Evolutionary conservation across 1,140 invertebrate species (phyloP).

Genomic region (Hormaphis cornu): DNA sequence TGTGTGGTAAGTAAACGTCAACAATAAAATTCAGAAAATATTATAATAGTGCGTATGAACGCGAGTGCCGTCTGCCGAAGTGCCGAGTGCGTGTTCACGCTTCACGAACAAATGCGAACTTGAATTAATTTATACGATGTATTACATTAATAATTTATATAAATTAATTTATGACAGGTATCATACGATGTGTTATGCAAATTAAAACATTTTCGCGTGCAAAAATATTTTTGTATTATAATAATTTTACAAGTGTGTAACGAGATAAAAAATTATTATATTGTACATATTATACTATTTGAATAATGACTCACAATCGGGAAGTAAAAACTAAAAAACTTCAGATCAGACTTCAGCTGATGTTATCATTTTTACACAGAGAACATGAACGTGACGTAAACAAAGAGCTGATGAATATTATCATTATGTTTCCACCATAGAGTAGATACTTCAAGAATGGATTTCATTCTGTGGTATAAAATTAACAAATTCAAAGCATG

Average conservation of each 20-base stretch:
- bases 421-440: too few relatives aligned
- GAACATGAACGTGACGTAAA: slow-evolving; percentile 22
- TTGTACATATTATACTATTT: too few relatives aligned
- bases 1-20: neutral
- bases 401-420: slow-evolving; percentile 5
- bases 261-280: slow-evolving; percentile 1
- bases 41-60: too few relatives aligned
- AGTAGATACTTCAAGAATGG: too few relatives aligned
- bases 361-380: neutral
- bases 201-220: neutral
- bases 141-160: too few relatives aligned
- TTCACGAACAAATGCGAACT: too few relatives aligned
- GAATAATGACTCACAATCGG: neutral
- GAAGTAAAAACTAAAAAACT: neutral
- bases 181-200: neutral
- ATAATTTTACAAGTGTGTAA: neutral
- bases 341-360: neutral
- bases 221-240: neutral
- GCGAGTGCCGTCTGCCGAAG: too few relatives aligned
- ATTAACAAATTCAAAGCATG: too few relatives aligned
- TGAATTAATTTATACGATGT: too few relatives aligned
- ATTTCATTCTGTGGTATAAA: too few relatives aligned
- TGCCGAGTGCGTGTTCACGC: too few relatives aligned
- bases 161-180: too few relatives aligned
- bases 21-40: neutral